A percentile compares a stretch with the other conserved stretches of the same genome.
phyloP scores from a whole-genome alignment of 2,888 invertebrate species.

The Yponomeuta evonymella region DNA sequence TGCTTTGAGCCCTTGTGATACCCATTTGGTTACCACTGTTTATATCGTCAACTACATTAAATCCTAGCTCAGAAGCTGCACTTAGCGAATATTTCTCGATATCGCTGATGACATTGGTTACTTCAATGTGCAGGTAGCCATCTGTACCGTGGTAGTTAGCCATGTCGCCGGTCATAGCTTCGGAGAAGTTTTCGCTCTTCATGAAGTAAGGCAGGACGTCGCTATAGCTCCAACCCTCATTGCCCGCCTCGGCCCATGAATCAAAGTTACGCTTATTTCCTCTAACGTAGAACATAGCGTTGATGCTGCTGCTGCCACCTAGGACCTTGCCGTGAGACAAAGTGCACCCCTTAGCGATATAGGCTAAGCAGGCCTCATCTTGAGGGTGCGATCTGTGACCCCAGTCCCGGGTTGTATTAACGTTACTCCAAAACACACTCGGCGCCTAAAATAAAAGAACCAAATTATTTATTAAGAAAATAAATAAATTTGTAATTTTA shows the following conservation, averaged over 20 bases:
- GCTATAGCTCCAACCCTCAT: slow-evolving; percentile 75
- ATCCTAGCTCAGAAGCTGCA: slow-evolving; percentile 62
- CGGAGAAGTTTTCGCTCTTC: slow-evolving; percentile 63
- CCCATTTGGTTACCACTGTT: slow-evolving; percentile 68
- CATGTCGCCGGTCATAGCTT: slow-evolving; percentile 27
- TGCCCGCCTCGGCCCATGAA: slow-evolving; percentile 71
- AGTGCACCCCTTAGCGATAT: slow-evolving; percentile 45
- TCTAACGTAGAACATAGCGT: slow-evolving; percentile 76
- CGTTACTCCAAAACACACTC: slow-evolving; percentile 45
- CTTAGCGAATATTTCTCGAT: slow-evolving; percentile 44
- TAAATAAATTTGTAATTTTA: too few species aligned
- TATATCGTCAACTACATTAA: slow-evolving; percentile 43
- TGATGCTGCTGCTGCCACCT: slow-evolving; percentile 77
- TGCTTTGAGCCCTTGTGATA: slow-evolving; percentile 55
- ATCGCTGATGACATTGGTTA: slow-evolving; percentile 29
- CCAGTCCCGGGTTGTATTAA: slow-evolving; percentile 66
- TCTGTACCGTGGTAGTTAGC: slow-evolving; percentile 46
- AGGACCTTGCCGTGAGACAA: slow-evolving; percentile 80
- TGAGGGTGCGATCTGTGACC: slow-evolving; percentile 68
- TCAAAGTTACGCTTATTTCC: slow-evolving; percentile 73
- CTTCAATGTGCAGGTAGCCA: slow-evolving; percentile 57
- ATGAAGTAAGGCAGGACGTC: slow-evolving; percentile 68
- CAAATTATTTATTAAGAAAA: slow-evolving; percentile 31
- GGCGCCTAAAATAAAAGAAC: slow-evolving; percentile 23
- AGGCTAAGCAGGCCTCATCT: slow-evolving; percentile 54